Percentiles rank a stretch among this genome's conserved stretches.
Conservation (phyloP, 2,113 vertebrate genomes). For the Condylura cristata region DNA sequence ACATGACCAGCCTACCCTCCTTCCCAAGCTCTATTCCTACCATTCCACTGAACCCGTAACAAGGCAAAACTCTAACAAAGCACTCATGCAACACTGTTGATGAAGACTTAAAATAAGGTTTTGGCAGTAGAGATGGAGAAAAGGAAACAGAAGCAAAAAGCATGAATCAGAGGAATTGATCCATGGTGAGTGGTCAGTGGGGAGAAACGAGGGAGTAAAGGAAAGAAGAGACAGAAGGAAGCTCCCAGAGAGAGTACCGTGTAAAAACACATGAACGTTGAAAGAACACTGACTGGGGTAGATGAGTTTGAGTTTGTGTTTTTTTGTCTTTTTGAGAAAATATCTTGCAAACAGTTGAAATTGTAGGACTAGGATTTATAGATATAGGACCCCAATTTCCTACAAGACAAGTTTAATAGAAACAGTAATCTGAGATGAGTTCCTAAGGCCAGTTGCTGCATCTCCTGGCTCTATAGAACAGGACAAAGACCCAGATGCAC, state of each 20-base stretch:
- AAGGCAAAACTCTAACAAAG: background rate
- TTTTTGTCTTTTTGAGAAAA: background rate
- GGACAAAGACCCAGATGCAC: background rate
- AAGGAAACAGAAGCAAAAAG: background rate
- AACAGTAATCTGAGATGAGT: background rate
- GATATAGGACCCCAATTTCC: background rate
- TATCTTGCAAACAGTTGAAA: background rate
- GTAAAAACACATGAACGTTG: background rate
- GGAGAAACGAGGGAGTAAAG: background rate
- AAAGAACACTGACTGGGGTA: background rate
- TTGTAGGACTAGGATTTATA: background rate
- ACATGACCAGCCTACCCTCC: background rate
- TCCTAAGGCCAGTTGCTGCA: background rate
- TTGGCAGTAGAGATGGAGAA: background rate
- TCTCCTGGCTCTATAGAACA: background rate
- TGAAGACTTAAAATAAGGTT: no score
- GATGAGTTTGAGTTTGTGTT: background rate
- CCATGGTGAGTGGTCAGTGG: background rate
- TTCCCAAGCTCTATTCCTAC: background rate
- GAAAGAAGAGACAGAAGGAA: background rate
- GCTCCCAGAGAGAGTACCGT: background rate
- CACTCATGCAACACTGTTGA: background rate
- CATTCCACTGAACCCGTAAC: background rate
- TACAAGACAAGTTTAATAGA: background rate
- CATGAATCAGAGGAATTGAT: background rate